Evolutionary conservation across 2,113 vertebrate genomes (phyloP), one percentile per base, ranked within the genome.

Genomic region (Clarias batrachus): DNA sequence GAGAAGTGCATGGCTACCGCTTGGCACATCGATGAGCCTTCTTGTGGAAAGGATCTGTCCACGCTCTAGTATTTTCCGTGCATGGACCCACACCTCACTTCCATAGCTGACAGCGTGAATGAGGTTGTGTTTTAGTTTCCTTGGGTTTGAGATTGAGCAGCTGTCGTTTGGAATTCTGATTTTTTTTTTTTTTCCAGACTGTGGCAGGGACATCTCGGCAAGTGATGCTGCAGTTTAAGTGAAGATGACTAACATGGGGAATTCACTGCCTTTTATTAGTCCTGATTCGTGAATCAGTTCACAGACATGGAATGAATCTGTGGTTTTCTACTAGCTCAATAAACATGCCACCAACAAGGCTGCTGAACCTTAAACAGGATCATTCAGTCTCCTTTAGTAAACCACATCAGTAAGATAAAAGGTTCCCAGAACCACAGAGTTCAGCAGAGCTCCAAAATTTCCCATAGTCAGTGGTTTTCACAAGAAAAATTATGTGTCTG

Each of bases 31-130:
- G 80, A 65, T 87, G 71, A 73, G 27, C 12, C 66, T 33, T 60
- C 25, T 82, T 82, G 60, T 65, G 37, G 80, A 76, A 87, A 87
- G 70, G 86, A 82, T 82, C 80, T 82, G 14, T 81, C 78, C n/a
- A 74, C 54, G 6, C 84, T 33, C 60, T 37, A 13, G 84, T 13
- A 86, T 33, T 86, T 68, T 86, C 23, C 41, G 4, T 59, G 54
- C 48, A n/a, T 59, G 23, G 76, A 68, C 23, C 76, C 76, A 70
- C 48, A 66, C 84, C 76, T 86, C 52, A 80, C 60, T 86, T 86
- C 54, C 30, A 80, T 80, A 80, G 70, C 37, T 86, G 52, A 86
- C 62, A 80, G 30, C 21, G 56, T 68, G 62, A 79, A 23, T 65
- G 52, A 57, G 84, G 84, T 56, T 17, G 54, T 54, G 41, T 68